phyloP scores from a whole-genome alignment of 2,888 invertebrate species.

The Scaeva pyrastri region DNA sequence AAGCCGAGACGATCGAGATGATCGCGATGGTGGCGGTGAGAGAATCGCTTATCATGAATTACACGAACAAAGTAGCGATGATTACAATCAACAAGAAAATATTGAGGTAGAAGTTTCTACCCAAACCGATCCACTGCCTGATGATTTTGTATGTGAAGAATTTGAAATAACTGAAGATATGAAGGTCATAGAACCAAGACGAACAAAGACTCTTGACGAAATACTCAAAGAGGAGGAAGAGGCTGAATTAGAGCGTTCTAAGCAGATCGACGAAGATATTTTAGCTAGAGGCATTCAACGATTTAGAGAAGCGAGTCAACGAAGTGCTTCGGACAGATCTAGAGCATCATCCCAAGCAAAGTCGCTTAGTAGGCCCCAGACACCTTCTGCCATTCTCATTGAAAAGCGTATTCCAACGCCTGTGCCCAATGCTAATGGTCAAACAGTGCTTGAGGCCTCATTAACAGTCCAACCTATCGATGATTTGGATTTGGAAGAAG shows the following conservation, averaged over 20 bases:
- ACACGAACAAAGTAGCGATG: slow-evolving; percentile 79
- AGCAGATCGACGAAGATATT: slow-evolving; percentile 85
- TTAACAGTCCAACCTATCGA: slow-evolving; percentile 88
- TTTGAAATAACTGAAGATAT: slow-evolving; percentile 83
- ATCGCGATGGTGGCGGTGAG: slow-evolving; percentile 78
- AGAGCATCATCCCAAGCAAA: slow-evolving; percentile 86
- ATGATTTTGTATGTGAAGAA: slow-evolving; percentile 89
- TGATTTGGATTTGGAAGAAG: slow-evolving; percentile 83
- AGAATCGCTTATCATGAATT: slow-evolving; percentile 59
- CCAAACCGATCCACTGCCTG: slow-evolving; percentile 93
- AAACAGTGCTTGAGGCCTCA: slow-evolving; percentile 87
- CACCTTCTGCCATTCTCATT: slow-evolving; percentile 87
- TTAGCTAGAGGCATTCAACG: slow-evolving; percentile 85
- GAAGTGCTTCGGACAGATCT: slow-evolving; percentile 86
- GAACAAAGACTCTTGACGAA: slow-evolving; percentile 82
- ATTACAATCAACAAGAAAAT: slow-evolving; percentile 80
- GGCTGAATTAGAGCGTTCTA: slow-evolving; percentile 78
- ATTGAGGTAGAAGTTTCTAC: slow-evolving; percentile 91
- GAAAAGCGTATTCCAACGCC: slow-evolving; percentile 87
- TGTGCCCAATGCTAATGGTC: slow-evolving; percentile 86
- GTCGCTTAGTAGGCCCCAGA: slow-evolving; percentile 85
- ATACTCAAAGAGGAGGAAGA: slow-evolving; percentile 81
- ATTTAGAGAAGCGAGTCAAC: slow-evolving; percentile 85
- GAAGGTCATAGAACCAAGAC: slow-evolving; percentile 82
- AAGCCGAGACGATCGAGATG: slow-evolving; percentile 78